Percentiles rank a stretch among this genome's conserved stretches.
These are phyloP conservation scores for Spizaetus ornatus DNA, from an alignment of 2,113 vertebrate species.

Conservation along the genomic window DNA sequence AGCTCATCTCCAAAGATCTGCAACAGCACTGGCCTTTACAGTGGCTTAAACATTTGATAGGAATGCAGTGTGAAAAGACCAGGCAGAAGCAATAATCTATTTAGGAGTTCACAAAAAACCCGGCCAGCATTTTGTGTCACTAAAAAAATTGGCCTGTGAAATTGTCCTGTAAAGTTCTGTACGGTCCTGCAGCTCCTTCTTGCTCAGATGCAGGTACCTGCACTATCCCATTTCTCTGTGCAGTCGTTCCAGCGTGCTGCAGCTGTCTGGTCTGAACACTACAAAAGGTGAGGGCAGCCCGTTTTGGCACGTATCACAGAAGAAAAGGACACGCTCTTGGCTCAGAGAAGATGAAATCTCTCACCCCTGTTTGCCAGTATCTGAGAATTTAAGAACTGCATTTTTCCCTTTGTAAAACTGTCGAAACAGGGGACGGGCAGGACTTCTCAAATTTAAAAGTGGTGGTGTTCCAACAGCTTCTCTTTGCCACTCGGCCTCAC, in stretches of 20 bases:
- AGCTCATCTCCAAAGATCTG: not conserved
- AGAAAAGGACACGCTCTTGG: not conserved
- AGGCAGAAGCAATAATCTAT: not conserved
- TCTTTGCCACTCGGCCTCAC: not conserved
- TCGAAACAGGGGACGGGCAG: not conserved
- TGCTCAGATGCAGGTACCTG: not conserved
- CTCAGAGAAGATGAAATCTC: not conserved
- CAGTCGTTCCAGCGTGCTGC: accelerated
- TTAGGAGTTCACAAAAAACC: not conserved
- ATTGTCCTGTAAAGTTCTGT: accelerated
- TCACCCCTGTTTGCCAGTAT: not conserved
- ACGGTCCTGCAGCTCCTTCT: not conserved
- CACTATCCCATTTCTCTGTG: accelerated
- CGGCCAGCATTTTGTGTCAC: not conserved
- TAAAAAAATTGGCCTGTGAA: not conserved
- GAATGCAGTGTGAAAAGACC: not conserved
- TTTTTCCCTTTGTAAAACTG: not conserved
- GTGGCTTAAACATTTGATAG: not conserved
- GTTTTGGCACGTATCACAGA: accelerated
- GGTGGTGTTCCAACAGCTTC: not conserved
- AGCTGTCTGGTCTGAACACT: accelerated
- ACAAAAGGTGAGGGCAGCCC: not conserved
- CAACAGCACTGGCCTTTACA: not conserved
- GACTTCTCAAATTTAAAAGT: not conserved
- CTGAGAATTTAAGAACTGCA: not conserved